Evolutionary conservation across 1,140 invertebrate species (phyloP), one percentile per base, ranked within the genome.

Genomic region (Drosophila seguyi): DNA sequence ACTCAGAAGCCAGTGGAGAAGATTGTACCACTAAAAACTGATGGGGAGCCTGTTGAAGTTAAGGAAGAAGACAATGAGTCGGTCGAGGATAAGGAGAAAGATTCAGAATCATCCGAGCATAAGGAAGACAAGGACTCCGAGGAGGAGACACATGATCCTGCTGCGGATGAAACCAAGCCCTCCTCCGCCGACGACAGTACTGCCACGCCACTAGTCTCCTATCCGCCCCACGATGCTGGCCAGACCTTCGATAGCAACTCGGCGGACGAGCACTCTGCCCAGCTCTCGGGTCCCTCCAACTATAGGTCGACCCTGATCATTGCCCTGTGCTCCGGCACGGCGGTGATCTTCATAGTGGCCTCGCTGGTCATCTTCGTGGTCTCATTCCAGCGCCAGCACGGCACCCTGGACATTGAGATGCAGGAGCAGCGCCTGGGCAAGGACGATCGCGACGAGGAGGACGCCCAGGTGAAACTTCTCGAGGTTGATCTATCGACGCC

Each of bases 341-440:
- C 91, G 0, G 82, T 90, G 11, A 57, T 92, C 16, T 92, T 92
- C 31, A 90, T 92, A 6, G 62, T 91, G 18, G 68, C 72, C 39
- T 91, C 91, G 2, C 57, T 92, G 53, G 68, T 81, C 1, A 91
- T 91, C 10, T 92, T 92, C 13, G 69, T 92, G 20, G 69, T 91
- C 7, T 92, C 91, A 0, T 92, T 92, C 63, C 91, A 92, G 61
- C 75, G 82, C 0, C 91, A 92, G 22, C 87, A 79, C 34, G 91
- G 91, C 11, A 92, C 91, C 7, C 55, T 92, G 29, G 88, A 92
- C 47, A 92, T 92, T 34, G 91, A 92, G 57, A 92, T 92, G 91
- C 91, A 92, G 56, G 91, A 92, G 52, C 81, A 91, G 42, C 81
- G 86, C 0, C 57, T 87, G 52, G 91, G 91, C 25, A 92, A 92